Percentiles rank a stretch among this genome's conserved stretches.
These are phyloP conservation scores for Podarcis raffonei DNA, from an alignment of 2,113 vertebrate genomes.

Conservation along the genomic window DNA sequence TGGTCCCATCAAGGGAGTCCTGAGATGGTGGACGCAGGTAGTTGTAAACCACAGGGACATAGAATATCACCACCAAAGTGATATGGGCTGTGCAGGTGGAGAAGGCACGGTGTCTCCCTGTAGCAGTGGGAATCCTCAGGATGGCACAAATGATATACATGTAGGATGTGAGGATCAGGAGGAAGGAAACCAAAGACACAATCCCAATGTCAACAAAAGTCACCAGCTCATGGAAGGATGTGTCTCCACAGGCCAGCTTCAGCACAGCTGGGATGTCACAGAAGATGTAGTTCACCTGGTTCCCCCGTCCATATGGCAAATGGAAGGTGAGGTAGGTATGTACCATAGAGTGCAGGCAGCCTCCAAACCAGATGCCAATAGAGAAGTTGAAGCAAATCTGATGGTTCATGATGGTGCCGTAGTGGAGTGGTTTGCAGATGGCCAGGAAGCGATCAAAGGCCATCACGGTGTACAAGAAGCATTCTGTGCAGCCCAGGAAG, in stretches of 20 bases:
- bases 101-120: background rate
- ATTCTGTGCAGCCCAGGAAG: constrained; percentile 43
- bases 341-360: constrained; percentile 36
- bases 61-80: background rate
- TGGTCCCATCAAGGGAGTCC: background rate
- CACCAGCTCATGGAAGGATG: background rate
- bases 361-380: constrained; percentile 35
- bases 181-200: background rate
- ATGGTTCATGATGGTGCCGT: constrained; percentile 30
- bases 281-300: background rate
- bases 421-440: constrained; percentile 34
- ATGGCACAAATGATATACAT: background rate
- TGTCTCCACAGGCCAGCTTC: background rate
- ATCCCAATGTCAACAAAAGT: background rate
- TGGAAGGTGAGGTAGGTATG: constrained; percentile 37
- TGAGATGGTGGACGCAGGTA: background rate
- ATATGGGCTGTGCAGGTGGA: background rate
- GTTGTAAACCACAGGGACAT: background rate
- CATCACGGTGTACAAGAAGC: constrained; percentile 42
- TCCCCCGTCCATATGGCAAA: constrained; percentile 12
- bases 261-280: background rate
- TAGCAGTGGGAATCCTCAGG: background rate
- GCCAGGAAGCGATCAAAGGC: constrained; percentile 42
- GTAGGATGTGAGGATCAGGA: background rate
- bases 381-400: constrained; percentile 6